A percentile compares a stretch with the other conserved stretches of the same genome.
Evolutionary conservation across 1,140 invertebrate species (phyloP).

Genomic region (Pantala flavescens): DNA sequence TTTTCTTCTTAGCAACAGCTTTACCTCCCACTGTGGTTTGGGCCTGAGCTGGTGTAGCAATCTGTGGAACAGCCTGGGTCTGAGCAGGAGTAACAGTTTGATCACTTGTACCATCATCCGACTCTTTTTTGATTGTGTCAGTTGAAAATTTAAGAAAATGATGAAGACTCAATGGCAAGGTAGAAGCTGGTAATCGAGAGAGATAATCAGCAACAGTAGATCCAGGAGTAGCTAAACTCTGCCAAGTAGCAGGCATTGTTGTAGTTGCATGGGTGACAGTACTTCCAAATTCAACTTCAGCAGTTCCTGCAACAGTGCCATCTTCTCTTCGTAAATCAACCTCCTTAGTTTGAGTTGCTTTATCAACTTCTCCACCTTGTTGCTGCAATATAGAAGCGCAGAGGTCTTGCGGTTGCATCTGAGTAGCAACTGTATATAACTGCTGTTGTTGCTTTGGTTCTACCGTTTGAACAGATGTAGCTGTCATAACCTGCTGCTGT

Average conservation of each 20-base stretch:
- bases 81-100: not conserved
- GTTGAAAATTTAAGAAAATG: slow-evolving; percentile 19
- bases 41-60: not conserved
- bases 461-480: not conserved
- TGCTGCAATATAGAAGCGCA: slow-evolving; percentile 13
- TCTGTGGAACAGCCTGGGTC: not conserved
- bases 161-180: slow-evolving; percentile 15
- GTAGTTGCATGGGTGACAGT: not conserved
- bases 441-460: not conserved
- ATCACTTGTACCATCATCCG: not conserved
- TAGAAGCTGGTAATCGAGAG: slow-evolving; percentile 12
- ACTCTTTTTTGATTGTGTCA: slow-evolving; percentile 14
- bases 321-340: not conserved
- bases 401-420: slow-evolving; percentile 10
- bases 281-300: not conserved
- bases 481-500: not conserved
- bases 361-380: not conserved
- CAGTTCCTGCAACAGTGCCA: not conserved
- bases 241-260: slow-evolving; percentile 5
- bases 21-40: not conserved
- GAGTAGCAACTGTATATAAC: not conserved
- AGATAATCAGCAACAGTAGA: slow-evolving; percentile 16
- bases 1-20: not conserved
- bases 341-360: slow-evolving; percentile 2
- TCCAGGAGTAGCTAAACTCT: slow-evolving; percentile 14